phyloP scores from a whole-genome alignment of 2,797 vertebrate species.

The Hippocampus kuda region DNA sequence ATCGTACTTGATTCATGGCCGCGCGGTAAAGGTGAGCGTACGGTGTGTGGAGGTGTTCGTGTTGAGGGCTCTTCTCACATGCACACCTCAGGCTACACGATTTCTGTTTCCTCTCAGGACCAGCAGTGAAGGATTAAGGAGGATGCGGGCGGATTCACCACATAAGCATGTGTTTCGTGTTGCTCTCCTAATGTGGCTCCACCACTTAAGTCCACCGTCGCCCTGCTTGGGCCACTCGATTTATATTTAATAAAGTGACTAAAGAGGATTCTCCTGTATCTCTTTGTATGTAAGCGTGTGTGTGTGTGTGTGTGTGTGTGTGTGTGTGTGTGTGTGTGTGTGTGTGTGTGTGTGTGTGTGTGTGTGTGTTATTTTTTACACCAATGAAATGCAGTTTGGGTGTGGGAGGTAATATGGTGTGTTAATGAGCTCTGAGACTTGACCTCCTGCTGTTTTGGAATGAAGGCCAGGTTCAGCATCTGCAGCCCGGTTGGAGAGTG shows the following conservation, averaged over 20 bases:
- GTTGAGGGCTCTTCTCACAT: conserved; percentile 4
- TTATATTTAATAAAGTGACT: conserved; percentile 59
- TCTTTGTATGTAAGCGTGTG: conserved; percentile 6
- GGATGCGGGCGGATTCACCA: conserved; percentile 17
- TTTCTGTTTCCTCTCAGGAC: conserved; percentile 45
- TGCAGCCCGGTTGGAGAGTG: conserved; percentile 54
- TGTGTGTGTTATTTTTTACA: conserved; percentile 17
- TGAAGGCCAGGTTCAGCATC: conserved; percentile 69
- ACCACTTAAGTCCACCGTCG: conserved; percentile 17
- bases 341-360: neutral
- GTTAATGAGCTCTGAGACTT: conserved; percentile 67
- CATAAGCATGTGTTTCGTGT: conserved; percentile 25
- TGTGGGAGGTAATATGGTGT: conserved; percentile 58
- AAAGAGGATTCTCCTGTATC: conserved; percentile 16
- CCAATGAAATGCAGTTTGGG: conserved; percentile 51
- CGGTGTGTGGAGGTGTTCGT: neutral
- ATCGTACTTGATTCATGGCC: conserved; percentile 80
- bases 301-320: no score
- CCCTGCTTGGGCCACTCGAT: conserved; percentile 17
- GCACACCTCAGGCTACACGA: neutral
- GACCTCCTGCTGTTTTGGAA: conserved; percentile 68
- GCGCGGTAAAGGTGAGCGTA: conserved; percentile 74
- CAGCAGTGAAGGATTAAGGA: conserved; percentile 42
- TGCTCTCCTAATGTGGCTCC: conserved; percentile 20
- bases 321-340: no score